Base-by-base conservation (phyloP, 1,140 invertebrate species). In the Elymnias hypermnestra region DNA sequence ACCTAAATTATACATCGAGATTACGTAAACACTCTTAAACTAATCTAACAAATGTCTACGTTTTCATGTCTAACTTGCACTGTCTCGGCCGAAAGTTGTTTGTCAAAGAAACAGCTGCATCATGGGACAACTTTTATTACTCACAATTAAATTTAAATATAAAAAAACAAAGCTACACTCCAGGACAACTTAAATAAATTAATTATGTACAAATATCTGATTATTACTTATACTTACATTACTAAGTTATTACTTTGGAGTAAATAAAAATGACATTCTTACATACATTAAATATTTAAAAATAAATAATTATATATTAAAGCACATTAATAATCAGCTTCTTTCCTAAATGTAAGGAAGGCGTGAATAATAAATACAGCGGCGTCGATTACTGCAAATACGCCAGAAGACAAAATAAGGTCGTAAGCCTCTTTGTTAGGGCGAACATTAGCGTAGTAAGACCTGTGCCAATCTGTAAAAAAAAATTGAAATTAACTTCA, bases 351-450 rank as follows among this genome's bases (percentile, higher is more conserved):
- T 15, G 81, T 84, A 17, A 84, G 56, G 59, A 84, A 73, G 8
- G 75, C 75, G 51, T 84, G 81, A 12, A 82, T 47, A 15, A 84
- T 63, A 50, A 84, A 84, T 1, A 82, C 78, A 0, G 57, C 68
- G 2, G 72, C 78, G 25, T 81, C 57, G 10, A 83, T 63, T 7
- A 84, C 58, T 2, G 77, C 63, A 31, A 84, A 84, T 3, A 84
- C 81, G 18, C 81, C 81, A 5, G 81, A 84, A 6, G 77, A 64
- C 21, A 84, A 65, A n/a, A 84, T 70, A 9, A 84, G 72, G 41
- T 84, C 76, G 66, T 84, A 84, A 7, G 71, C 63, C 40, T 67
- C 65, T 46, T 84, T 84, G 57, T 83, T 84, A 4, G 81, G 78
- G 23, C 81, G 81, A 10, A 83, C 42, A 31, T 79, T 81, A 4